Conservation (phyloP, 2,797 vertebrate genomes). For the Takifugu rubripes region DNA sequence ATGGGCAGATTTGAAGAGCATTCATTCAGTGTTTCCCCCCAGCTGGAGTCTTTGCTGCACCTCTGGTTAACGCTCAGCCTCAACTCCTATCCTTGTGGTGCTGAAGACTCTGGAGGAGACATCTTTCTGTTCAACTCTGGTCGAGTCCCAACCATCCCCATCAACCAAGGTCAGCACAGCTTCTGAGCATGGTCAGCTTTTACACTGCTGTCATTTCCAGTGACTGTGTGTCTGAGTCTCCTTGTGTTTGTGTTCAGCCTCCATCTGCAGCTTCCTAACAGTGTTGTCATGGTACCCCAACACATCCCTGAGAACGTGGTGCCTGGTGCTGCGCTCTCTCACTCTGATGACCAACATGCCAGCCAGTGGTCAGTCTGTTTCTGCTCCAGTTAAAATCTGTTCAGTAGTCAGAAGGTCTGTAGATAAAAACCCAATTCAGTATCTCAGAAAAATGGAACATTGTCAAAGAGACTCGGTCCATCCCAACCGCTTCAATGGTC, state of each 20-base stretch:
- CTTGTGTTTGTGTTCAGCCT: constrained; percentile 72
- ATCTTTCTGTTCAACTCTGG: constrained; percentile 96
- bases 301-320: constrained; percentile 94
- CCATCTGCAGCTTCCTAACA: constrained; percentile 93
- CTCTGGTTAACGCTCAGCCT: constrained; percentile 98
- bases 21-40: constrained; percentile 14
- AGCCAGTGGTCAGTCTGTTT: constrained; percentile 81
- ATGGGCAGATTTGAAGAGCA: neutral
- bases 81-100: constrained; percentile 86
- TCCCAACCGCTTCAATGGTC: too few species aligned
- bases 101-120: constrained; percentile 89
- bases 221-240: neutral
- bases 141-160: constrained; percentile 89
- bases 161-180: constrained; percentile 88
- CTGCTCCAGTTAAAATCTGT: neutral
- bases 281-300: constrained; percentile 98
- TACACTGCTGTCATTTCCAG: too few species aligned
- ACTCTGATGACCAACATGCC: constrained; percentile 99
- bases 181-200: too few species aligned
- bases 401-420: too few species aligned
- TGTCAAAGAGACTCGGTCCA: too few species aligned
- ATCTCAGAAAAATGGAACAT: too few species aligned
- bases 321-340: constrained; percentile 96
- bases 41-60: constrained; percentile 96
- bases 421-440: too few species aligned